Evolutionary conservation across 2,888 invertebrate species (phyloP).

Genomic region (Athalia cordata): DNA sequence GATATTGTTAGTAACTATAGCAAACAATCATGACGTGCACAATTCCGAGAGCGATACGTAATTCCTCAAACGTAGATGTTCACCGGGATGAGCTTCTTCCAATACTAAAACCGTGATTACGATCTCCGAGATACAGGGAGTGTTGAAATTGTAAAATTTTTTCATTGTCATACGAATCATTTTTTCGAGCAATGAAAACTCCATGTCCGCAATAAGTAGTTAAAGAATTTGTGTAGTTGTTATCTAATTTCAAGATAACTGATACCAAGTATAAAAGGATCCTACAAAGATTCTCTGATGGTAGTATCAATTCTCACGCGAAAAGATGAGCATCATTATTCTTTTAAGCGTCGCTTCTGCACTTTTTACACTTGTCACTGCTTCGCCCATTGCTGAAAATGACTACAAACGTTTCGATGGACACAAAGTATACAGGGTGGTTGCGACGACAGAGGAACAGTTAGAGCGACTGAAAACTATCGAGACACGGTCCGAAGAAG

Average conservation of each 20-base stretch:
- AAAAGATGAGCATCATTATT: slow-evolving; percentile 5
- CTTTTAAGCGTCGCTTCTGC: slow-evolving; percentile 4
- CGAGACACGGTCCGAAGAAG: slow-evolving; percentile 26
- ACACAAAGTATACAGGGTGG: slow-evolving; percentile 43
- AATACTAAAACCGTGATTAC: too few relatives aligned
- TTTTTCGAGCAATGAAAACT: too few relatives aligned
- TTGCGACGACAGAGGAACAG: slow-evolving; percentile 25
- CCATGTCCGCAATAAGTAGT: too few relatives aligned
- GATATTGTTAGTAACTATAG: too few relatives aligned
- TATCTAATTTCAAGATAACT: slow-evolving; percentile 10
- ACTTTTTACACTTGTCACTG: background rate
- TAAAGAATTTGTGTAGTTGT: background rate
- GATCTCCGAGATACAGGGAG: too few relatives aligned
- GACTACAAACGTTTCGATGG: slow-evolving; percentile 31
- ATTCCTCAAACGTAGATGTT: too few relatives aligned
- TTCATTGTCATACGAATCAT: too few relatives aligned
- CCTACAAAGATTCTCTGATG: background rate
- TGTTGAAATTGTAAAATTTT: too few relatives aligned
- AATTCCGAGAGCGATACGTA: too few relatives aligned
- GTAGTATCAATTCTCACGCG: background rate
- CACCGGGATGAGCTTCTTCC: too few relatives aligned
- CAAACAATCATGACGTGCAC: too few relatives aligned
- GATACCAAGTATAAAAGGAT: slow-evolving; percentile 14
- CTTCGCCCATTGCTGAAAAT: slow-evolving; percentile 13
- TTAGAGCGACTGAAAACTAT: slow-evolving; percentile 33